Evolutionary conservation across 2,888 invertebrate species (phyloP), one percentile per base, ranked within the genome.

Genomic region (Resseliella maxima): DNA sequence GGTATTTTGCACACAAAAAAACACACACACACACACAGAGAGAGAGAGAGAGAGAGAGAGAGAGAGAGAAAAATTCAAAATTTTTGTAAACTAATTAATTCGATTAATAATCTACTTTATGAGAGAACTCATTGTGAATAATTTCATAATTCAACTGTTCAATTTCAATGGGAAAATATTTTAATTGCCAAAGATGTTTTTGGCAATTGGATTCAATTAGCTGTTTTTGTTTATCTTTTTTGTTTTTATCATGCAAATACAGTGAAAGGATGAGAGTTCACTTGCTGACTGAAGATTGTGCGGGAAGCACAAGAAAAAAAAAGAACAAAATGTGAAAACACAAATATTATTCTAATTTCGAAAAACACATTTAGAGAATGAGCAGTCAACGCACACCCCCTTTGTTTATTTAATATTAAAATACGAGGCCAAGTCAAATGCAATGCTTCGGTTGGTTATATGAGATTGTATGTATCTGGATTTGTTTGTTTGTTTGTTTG

Each of bases 381-480:
- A 50, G 46, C 46, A 50, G 12, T 50, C 46, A 50, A 50, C 46
- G 18, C 41, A 8, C 38, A 83, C 38, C 83, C 83, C 38, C 83
- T 38, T 83, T 83, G 83, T 83, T 83, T 83, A 83, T 83, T 83
- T 38, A 83, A 83, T 83, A 83, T 83, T 83, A 83, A 83, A 83
- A 83, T 1, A n/a, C 38, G 83, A 83, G n/a, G n/a, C 36, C 83
- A 38, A 83, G 81, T 81, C 81, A 81, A 83, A 83, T 38, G 38
- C 36, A 36, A 21, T 36, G 18, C 5, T 50, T 72, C 15, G 72
- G n/a, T 72, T 31, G 72, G 72, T 72, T 31, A 50, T 50, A 18
- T 50, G 21, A 41, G n/a, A 2, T 24, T 3, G 59, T 59, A 6
- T 24, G 59, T 24, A 10, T 59, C 24, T 8, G 59, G 72, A 31